Conservation (phyloP, 2,797 vertebrate species). For the Fistularia tabacaria region DNA sequence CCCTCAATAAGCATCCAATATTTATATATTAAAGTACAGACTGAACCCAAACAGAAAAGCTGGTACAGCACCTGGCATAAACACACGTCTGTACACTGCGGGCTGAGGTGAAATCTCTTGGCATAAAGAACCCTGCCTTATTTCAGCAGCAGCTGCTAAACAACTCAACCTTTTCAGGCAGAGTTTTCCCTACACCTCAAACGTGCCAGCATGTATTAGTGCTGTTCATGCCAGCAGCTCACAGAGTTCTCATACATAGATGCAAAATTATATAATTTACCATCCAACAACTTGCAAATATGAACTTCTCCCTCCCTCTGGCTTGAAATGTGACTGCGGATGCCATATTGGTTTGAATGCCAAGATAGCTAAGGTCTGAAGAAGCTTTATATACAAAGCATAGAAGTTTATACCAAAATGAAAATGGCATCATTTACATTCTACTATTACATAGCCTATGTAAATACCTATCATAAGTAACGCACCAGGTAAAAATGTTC, state of each 20-base stretch:
- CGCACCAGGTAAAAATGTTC: no score
- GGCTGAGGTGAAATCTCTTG: constrained; percentile 3
- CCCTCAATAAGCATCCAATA: constrained; percentile 36
- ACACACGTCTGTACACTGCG: constrained; percentile 24
- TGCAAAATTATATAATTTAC: not conserved
- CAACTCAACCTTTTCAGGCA: not conserved
- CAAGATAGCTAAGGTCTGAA: no score
- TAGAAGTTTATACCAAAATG: no score
- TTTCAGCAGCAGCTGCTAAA: constrained; percentile 26
- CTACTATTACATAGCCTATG: no score
- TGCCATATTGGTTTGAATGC: no score
- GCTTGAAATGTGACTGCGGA: no score
- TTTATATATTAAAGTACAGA: constrained; percentile 38
- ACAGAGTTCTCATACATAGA: not conserved
- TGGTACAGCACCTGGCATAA: constrained; percentile 22
- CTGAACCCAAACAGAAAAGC: constrained; percentile 44
- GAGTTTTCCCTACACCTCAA: not conserved
- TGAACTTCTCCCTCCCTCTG: no score
- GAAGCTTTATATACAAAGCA: no score
- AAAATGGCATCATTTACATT: no score
- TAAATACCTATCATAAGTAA: no score
- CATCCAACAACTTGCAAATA: no score
- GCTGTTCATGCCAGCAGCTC: not conserved
- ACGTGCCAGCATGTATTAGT: not conserved
- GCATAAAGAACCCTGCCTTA: constrained; percentile 18